Conservation (phyloP, 2,797 vertebrate genomes). For the Danionella dracula region DNA sequence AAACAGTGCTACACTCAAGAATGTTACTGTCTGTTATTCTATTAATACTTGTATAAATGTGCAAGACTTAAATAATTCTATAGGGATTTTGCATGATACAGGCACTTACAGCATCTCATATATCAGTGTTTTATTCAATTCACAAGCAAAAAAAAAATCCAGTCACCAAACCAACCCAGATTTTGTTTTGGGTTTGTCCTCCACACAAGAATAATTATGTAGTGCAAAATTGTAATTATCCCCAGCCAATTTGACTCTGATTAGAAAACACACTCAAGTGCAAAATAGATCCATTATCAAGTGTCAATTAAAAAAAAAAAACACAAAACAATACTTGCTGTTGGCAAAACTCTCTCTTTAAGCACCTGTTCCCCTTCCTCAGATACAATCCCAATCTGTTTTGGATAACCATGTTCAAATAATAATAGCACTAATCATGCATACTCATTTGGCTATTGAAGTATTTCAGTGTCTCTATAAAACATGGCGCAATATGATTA, state of each 20-base stretch:
- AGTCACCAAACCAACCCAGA: conserved; percentile 38
- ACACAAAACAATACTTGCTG: conserved; percentile 53
- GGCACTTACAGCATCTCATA: too few species aligned
- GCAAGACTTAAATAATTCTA: too few species aligned
- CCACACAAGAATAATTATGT: conserved; percentile 55
- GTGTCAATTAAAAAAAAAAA: conserved; percentile 64
- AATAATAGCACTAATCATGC: conserved; percentile 48
- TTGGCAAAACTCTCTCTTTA: conserved; percentile 47
- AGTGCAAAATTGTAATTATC: conserved; percentile 68
- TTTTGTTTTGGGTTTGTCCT: conserved; percentile 49
- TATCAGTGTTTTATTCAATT: too few species aligned
- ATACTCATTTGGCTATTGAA: conserved; percentile 31
- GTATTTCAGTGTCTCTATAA: conserved; percentile 23
- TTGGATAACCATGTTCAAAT: conserved; percentile 59
- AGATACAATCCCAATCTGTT: conserved; percentile 51
- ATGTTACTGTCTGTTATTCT: too few species aligned
- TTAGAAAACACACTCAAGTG: conserved; percentile 76
- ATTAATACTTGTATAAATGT: too few species aligned
- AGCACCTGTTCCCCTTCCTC: conserved; percentile 53
- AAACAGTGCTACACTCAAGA: too few species aligned
- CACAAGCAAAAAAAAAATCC: neutral
- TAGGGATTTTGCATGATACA: too few species aligned
- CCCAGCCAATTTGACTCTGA: conserved; percentile 65
- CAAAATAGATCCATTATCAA: conserved; percentile 76
- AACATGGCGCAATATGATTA: conserved; percentile 2